Percentiles rank a stretch among this genome's conserved stretches.
Evolutionary conservation across 2,797 vertebrate species (phyloP).

Genomic region (Cirrhinus mrigala): DNA sequence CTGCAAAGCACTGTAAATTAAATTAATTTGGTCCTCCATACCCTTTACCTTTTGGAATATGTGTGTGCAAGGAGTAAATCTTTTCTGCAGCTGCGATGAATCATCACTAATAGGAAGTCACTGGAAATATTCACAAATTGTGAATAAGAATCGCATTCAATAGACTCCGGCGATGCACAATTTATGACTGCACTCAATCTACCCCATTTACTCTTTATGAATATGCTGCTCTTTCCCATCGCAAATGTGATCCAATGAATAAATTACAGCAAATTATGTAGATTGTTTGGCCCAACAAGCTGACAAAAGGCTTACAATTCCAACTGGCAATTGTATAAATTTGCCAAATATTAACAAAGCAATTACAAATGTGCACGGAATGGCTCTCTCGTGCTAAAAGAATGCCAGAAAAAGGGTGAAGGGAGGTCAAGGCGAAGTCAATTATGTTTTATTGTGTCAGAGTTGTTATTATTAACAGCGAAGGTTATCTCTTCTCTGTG

Average conservation of each 20-base stretch:
- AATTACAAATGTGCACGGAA: conserved; percentile 35
- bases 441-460: conserved; percentile 21
- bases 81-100: not conserved
- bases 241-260: conserved; percentile 73
- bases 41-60: conserved; percentile 1
- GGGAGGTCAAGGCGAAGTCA: conserved; percentile 13
- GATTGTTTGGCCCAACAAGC: conserved; percentile 45
- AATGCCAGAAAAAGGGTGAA: conserved; percentile 27
- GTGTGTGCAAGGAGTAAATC: not conserved
- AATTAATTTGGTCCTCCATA: not conserved
- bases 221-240: conserved; percentile 68
- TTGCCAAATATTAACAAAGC: conserved; percentile 49
- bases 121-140: conserved; percentile 33
- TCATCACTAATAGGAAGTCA: not conserved
- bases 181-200: conserved; percentile 64
- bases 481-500: conserved; percentile 40
- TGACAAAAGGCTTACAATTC: conserved; percentile 48
- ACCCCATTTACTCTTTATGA: conserved; percentile 67
- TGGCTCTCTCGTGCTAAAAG: not conserved
- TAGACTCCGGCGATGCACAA: conserved; percentile 40
- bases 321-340: conserved; percentile 13
- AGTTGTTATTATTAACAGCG: conserved; percentile 35
- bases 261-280: conserved; percentile 67
- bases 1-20: not conserved
- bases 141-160: conserved; percentile 32